Evolutionary conservation across 2,113 vertebrate genomes (phyloP), one percentile per base, ranked within the genome.

Genomic region (Nothocercus nigrocapillus): DNA sequence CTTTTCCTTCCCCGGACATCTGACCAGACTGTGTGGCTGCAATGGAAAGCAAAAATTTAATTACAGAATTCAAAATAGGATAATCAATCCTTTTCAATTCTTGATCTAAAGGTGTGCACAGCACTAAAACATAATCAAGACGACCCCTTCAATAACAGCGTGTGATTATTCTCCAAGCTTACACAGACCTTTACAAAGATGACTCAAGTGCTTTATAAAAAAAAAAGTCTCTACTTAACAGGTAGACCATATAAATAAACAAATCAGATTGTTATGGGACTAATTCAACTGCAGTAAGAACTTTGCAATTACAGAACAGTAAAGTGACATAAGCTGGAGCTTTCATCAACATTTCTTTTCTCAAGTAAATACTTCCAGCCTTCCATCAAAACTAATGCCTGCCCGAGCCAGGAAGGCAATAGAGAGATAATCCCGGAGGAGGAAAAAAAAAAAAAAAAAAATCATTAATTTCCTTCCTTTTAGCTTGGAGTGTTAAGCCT

Each of bases 1-100:
- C 99, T 98, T 99, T 99, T 70, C 99, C 99, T 98, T 99, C 99
- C 32, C 99, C 99, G 81, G 99, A 99, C 99, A 99, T 99, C 94
- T 99, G 99, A n/a, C 99, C 99, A 88, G 99, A 99, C 88, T 99
- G 99, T 62, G 98, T 99, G 95, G 99, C 99, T 99, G 97, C 53
- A 96, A 86, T 2, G 20, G 49, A 76, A 85, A 91, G 61, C 22
- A 70, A 8, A 87, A 94, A 49, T 9, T 32, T 69, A 49, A 84
- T 17, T 63, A 67, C 8, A 42, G 7, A 68, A 19, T n/a, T 54
- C 11, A 22, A 56, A 88, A 68, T 0, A 64, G 24, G 19, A 14
- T 78, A 66, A 69, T 70, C 13, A 66, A 69, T 70, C 13, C 13
- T 75, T 87, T 74, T 58, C 40, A 70, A 76, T 22, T 24, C 28